Evolutionary conservation across 2,797 vertebrate species (phyloP).

Genomic region (Chelidonichthys spinosus): DNA sequence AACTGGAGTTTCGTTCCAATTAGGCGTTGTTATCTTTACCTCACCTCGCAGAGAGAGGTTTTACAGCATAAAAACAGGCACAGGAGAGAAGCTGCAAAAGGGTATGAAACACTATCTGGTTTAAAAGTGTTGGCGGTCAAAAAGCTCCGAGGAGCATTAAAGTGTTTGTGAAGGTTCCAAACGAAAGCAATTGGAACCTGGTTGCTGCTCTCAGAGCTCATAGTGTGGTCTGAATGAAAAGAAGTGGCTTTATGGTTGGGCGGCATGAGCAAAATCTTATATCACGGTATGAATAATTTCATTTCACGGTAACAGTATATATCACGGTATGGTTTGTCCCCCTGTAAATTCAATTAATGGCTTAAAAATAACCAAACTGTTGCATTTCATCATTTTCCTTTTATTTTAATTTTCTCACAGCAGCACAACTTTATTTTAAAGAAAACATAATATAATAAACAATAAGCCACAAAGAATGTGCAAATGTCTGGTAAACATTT

Average conservation of each 20-base stretch:
- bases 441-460: too few relatives aligned
- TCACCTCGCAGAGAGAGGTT: conserved; percentile 17
- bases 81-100: background rate
- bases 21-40: conserved; percentile 57
- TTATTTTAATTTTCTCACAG: too few relatives aligned
- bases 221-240: background rate
- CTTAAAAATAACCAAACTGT: too few relatives aligned
- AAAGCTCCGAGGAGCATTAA: conserved; percentile 3
- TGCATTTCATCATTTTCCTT: too few relatives aligned
- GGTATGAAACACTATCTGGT: conserved; percentile 24
- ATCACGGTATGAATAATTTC: too few relatives aligned
- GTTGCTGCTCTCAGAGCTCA: background rate
- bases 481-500: too few relatives aligned
- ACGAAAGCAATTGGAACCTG: conserved; percentile 2
- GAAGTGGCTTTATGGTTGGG: background rate
- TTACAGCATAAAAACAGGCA: background rate
- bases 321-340: too few relatives aligned
- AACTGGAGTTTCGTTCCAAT: conserved; percentile 45
- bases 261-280: too few relatives aligned
- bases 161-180: conserved; percentile 32
- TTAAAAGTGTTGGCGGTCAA: conserved; percentile 10
- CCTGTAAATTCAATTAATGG: too few relatives aligned
- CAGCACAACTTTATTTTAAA: too few relatives aligned
- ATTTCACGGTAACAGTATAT: too few relatives aligned
- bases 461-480: too few relatives aligned